Base-by-base conservation (phyloP, 2,888 invertebrate genomes). In the Drosophila kanekoi region DNA sequence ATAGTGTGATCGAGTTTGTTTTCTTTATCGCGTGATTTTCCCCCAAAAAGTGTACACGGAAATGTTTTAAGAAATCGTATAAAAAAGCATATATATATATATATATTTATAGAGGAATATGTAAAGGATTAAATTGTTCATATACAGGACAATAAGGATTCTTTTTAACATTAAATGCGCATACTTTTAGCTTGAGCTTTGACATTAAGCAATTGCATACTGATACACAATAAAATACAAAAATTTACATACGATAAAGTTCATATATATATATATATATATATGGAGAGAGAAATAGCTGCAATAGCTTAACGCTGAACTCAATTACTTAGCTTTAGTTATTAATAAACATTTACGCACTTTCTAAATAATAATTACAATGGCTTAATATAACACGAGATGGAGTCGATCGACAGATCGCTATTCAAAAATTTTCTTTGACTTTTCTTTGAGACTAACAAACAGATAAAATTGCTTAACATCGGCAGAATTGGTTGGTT, bases 131-230 rank as follows among this genome's bases (percentile, higher is more conserved):
- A 58, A 63, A 72, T 66, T 72, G 62, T 72, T 60, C 67, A 75
- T 58, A 54, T 60, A 62, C 61, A 71, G 58, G 66, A 43, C 65
- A 71, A 76, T 57, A 74, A 56, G 53, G 63, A 59, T 23, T 47
- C 43, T 32, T 52, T 69, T 69, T 52, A 65, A 71, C 71, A 71
- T 59, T 59, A 63, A 52, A 48, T 65, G 59, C 38, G 54, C 40
- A 28, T 49, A 8, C 20, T 41, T 51, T 43, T 41, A 47, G 44
- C 40, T 72, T 45, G 47, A 57, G 44, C 60, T 37, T 64, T 18
- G n/a, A 56, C 38, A 68, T 59, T 47, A 72, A 73, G 73, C 73
- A 45, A 64, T 72, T 63, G 67, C 64, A 75, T 70, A 64, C 40
- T 18, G 16, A 38, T 52, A 63, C 58, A 54, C 51, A 49, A 40